phyloP scores from a whole-genome alignment of 2,797 vertebrate genomes.

The Chromis chromis region DNA sequence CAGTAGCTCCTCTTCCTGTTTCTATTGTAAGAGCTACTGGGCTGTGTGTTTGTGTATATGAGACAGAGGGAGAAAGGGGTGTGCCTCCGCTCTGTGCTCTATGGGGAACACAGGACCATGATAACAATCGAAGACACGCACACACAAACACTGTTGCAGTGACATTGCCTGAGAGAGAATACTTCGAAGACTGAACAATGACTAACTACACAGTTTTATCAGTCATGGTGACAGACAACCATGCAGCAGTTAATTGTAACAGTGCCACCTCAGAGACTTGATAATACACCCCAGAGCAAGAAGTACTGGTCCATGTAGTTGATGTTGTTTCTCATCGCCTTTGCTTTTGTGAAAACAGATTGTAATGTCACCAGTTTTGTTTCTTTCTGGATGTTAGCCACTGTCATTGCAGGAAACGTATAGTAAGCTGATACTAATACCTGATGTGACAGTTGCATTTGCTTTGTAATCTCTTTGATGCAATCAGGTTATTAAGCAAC shows the following conservation, averaged over 20 bases:
- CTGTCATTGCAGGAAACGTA: background rate
- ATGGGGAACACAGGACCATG: slow-evolving; percentile 60
- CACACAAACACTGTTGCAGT: slow-evolving; percentile 28
- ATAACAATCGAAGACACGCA: slow-evolving; percentile 49
- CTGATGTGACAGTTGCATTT: background rate
- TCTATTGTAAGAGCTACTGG: slow-evolving; percentile 67
- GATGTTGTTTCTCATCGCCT: background rate
- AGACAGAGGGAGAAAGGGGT: slow-evolving; percentile 58
- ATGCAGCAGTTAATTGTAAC: slow-evolving; percentile 5
- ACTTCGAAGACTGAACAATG: slow-evolving; percentile 27
- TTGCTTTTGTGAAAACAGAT: background rate
- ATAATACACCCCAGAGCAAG: background rate
- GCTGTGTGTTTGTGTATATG: slow-evolving; percentile 39
- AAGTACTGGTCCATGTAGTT: slow-evolving; percentile 3
- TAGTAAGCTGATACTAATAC: background rate
- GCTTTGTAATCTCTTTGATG: slow-evolving; percentile 31
- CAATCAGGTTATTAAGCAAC: slow-evolving; percentile 28
- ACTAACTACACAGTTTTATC: slow-evolving; percentile 4
- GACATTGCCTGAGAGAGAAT: slow-evolving; percentile 34
- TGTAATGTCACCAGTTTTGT: background rate
- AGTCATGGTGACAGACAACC: too few species aligned
- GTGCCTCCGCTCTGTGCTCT: slow-evolving; percentile 61
- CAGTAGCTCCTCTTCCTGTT: slow-evolving; percentile 80
- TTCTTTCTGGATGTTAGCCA: too few species aligned
- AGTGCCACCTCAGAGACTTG: background rate